A percentile compares a stretch with the other conserved stretches of the same genome.
Evolutionary conservation across 2,797 vertebrate species (phyloP).

Genomic region (Siniperca obscura): DNA sequence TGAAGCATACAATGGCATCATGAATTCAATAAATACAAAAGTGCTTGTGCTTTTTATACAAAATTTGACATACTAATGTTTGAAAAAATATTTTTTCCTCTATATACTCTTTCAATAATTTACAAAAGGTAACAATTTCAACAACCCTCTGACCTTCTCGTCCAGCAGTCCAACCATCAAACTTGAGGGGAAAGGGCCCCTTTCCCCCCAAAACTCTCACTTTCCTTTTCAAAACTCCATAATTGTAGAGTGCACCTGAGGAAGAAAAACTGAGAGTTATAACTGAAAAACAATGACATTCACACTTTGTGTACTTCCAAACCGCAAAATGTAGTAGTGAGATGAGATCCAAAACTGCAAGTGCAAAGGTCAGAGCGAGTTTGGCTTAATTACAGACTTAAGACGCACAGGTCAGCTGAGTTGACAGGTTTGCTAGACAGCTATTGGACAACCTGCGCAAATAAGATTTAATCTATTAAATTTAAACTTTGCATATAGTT

Average conservation of each 20-base stretch:
- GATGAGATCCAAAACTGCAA: background rate
- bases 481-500: background rate
- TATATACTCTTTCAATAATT: slow-evolving; percentile 64
- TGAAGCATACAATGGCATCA: slow-evolving; percentile 76
- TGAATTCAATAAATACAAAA: slow-evolving; percentile 82
- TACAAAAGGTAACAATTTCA: slow-evolving; percentile 83
- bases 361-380: slow-evolving; percentile 25
- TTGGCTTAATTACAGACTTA: background rate
- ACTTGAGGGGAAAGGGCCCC: slow-evolving; percentile 90
- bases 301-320: background rate
- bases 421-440: background rate
- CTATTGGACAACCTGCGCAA: background rate
- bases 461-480: background rate
- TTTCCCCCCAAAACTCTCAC: slow-evolving; percentile 80
- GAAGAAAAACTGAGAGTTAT: slow-evolving; percentile 15
- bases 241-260: slow-evolving; percentile 93
- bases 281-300: background rate
- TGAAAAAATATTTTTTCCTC: slow-evolving; percentile 83
- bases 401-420: slow-evolving; percentile 19
- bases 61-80: slow-evolving; percentile 71
- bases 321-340: background rate
- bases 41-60: slow-evolving; percentile 64
- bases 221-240: slow-evolving; percentile 93
- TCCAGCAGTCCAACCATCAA: slow-evolving; percentile 82
- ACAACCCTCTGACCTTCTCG: slow-evolving; percentile 81